Evolutionary conservation across 2,113 vertebrate genomes (phyloP).

Genomic region (Equus przewalskii): DNA sequence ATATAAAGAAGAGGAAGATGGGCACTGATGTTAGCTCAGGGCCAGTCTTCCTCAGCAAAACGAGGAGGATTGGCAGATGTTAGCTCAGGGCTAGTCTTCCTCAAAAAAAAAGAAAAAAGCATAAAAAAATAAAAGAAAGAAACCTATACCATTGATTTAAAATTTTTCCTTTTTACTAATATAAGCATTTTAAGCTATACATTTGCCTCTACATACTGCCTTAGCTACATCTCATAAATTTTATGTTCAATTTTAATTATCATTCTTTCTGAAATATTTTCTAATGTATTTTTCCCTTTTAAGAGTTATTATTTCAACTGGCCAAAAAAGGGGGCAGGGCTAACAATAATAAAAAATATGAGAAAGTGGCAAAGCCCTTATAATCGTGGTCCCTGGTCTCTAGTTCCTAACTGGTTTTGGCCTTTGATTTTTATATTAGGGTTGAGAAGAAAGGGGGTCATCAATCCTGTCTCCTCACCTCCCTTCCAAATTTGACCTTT

Average conservation of each 20-base stretch:
- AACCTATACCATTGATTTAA: neutral
- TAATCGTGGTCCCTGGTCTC: neutral
- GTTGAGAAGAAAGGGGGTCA: neutral
- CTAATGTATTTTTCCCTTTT: neutral
- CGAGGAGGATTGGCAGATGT: no score
- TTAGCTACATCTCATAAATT: neutral
- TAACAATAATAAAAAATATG: neutral
- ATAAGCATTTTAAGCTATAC: neutral
- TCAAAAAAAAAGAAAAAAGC: no score
- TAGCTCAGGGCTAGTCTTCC: no score
- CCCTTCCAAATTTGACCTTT: neutral
- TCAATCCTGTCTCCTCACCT: neutral
- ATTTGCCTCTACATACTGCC: neutral
- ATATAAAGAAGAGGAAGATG: no score
- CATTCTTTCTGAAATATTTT: neutral
- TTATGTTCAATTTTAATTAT: neutral
- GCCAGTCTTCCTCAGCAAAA: no score
- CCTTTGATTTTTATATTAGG: neutral
- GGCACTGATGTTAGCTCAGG: no score
- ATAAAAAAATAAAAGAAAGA: neutral
- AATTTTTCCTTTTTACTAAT: neutral
- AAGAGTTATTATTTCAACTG: neutral
- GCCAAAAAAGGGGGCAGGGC: neutral
- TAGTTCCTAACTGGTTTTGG: neutral
- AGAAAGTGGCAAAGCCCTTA: neutral